Percentiles rank a stretch among this genome's conserved stretches.
Evolutionary conservation across 2,888 invertebrate genomes (phyloP).

Genomic region (Kuschelorhynchus macadamiae): DNA sequence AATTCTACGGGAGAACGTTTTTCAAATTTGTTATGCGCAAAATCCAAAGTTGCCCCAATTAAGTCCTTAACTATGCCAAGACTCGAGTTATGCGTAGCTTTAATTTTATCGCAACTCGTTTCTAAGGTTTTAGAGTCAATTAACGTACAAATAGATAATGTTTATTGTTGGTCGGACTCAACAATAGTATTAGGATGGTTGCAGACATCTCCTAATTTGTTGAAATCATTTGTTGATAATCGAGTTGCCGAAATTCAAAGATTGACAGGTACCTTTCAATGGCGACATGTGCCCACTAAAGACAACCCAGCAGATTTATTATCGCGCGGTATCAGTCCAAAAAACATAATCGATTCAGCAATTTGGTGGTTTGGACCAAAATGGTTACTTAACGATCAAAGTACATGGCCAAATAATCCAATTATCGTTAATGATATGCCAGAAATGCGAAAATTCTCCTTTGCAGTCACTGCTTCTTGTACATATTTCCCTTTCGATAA

Average conservation of each 20-base stretch:
- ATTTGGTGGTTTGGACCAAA: conserved; percentile 43
- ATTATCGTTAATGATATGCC: conserved; percentile 9
- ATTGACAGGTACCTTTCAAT: no score
- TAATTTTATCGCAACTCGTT: conserved; percentile 26
- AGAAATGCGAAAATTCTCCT: conserved; percentile 1
- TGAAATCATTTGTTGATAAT: conserved; percentile 46
- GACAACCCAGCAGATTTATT: no score
- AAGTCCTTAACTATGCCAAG: conserved; percentile 39
- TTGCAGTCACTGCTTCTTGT: not conserved
- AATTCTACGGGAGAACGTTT: not conserved
- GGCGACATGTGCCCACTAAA: no score
- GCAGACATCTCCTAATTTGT: conserved; percentile 23
- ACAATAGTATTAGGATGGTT: conserved; percentile 43
- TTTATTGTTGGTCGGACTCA: conserved; percentile 42
- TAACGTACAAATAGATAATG: conserved; percentile 11
- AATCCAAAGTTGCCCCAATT: conserved; percentile 45
- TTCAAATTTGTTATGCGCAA: conserved; percentile 38
- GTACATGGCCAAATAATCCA: conserved; percentile 2
- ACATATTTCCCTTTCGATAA: conserved; percentile 17
- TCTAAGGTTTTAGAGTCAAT: conserved; percentile 23
- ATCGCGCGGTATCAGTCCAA: no score
- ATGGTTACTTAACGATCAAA: conserved; percentile 10
- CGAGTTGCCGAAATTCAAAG: conserved; percentile 43
- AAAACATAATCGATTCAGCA: not conserved
- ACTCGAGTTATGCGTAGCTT: conserved; percentile 44